Evolutionary conservation across 2,888 invertebrate genomes (phyloP).

Genomic region (Aphodius granarius): DNA sequence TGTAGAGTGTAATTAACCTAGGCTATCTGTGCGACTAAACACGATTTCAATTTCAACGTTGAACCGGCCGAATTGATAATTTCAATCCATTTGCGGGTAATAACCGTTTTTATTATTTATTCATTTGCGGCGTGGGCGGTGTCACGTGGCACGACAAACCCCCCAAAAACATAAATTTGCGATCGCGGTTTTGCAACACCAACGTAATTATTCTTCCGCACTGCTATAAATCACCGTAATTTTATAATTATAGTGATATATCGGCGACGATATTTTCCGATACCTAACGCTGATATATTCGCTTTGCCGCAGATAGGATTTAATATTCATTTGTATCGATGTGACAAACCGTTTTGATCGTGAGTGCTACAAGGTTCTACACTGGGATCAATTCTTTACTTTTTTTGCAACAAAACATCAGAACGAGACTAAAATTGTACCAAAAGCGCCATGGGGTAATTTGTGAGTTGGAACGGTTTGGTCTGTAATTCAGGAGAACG

Average conservation of each 20-base stretch:
- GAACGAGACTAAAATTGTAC: too few species aligned
- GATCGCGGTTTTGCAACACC: neutral
- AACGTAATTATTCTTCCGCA: neutral
- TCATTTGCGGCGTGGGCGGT: neutral
- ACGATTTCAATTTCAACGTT: neutral
- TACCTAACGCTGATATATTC: neutral
- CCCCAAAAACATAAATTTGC: neutral
- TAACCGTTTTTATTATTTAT: neutral
- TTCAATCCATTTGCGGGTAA: neutral
- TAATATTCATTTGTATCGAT: neutral
- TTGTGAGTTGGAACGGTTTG: neutral
- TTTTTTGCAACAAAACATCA: too few species aligned
- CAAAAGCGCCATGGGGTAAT: neutral
- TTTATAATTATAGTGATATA: neutral
- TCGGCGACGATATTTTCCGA: neutral
- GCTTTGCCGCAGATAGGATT: neutral
- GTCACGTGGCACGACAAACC: neutral
- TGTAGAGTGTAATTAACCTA: neutral
- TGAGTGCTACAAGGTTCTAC: too few species aligned
- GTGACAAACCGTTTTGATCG: neutral
- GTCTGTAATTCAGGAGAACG: neutral
- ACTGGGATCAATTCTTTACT: too few species aligned
- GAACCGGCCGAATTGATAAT: neutral
- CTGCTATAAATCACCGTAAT: neutral
- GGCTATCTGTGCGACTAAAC: neutral